These are phyloP conservation scores for Listronotus bonariensis DNA, from an alignment of 1,140 invertebrate species.

Conservation along the genomic window DNA sequence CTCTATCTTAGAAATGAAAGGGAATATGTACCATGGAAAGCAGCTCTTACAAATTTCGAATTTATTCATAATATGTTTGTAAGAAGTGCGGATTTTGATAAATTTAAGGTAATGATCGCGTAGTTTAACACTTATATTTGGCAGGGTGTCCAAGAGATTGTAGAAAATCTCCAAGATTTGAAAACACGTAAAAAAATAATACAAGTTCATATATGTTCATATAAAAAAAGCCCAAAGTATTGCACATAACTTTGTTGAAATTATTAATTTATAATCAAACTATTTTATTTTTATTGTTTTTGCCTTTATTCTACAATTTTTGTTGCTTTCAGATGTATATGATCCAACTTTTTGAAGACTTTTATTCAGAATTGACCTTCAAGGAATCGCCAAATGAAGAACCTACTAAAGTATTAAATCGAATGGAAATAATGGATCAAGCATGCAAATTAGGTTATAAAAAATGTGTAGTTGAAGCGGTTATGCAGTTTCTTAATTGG, in stretches of 20 bases:
- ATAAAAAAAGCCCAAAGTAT: no score
- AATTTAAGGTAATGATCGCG: slow-evolving; percentile 66
- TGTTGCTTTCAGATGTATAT: slow-evolving; percentile 66
- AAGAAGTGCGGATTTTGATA: slow-evolving; percentile 71
- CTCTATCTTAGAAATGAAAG: slow-evolving; percentile 74
- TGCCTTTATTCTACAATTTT: slow-evolving; percentile 1
- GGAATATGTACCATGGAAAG: slow-evolving; percentile 80
- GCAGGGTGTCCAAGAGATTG: no score
- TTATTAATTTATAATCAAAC: no score
- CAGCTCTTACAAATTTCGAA: slow-evolving; percentile 69
- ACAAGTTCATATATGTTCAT: no score
- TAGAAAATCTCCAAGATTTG: no score
- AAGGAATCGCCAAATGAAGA: slow-evolving; percentile 65
- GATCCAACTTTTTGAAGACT: slow-evolving; percentile 63
- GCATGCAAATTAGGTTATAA: slow-evolving; percentile 72
- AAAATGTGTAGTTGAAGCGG: slow-evolving; percentile 71
- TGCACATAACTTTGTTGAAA: no score
- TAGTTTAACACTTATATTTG: no score
- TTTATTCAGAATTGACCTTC: slow-evolving; percentile 71
- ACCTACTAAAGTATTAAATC: slow-evolving; percentile 68
- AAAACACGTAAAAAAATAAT: no score
- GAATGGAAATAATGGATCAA: slow-evolving; percentile 70
- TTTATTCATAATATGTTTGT: slow-evolving; percentile 77
- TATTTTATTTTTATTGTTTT: no score
- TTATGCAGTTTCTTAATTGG: slow-evolving; percentile 74